phyloP scores from a whole-genome alignment of 2,888 invertebrate species.

The Pyralis farinalis region DNA sequence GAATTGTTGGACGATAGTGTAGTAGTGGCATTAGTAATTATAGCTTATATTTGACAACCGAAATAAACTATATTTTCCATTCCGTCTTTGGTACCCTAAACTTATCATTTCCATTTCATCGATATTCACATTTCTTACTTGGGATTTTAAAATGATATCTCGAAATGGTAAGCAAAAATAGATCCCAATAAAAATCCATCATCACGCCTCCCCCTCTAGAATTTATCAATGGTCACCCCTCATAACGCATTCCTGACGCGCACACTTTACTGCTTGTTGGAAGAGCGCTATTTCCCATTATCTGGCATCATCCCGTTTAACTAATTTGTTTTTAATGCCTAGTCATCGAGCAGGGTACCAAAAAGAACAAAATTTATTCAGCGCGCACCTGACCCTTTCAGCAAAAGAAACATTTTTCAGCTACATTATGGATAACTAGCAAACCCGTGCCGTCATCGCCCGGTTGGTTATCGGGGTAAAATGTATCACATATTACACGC shows the following conservation, averaged over 20 bases:
- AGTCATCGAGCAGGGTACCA: slow-evolving; percentile 6
- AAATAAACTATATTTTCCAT: no score
- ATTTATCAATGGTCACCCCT: slow-evolving; percentile 4
- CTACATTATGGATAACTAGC: background rate
- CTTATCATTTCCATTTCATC: background rate
- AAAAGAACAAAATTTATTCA: slow-evolving; percentile 5
- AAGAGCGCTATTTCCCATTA: slow-evolving; percentile 3
- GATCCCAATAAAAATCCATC: background rate
- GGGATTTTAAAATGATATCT: background rate
- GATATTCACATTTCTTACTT: background rate
- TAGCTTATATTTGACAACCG: no score
- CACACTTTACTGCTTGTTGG: background rate
- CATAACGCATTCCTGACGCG: background rate
- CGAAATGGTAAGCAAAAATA: no score
- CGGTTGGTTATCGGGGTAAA: background rate
- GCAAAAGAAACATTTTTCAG: background rate
- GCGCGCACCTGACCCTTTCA: slow-evolving; percentile 8
- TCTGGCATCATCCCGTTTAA: slow-evolving; percentile 4
- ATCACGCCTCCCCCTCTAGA: background rate
- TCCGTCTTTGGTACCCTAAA: no score
- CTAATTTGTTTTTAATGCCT: slow-evolving; percentile 12
- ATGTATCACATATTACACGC: background rate
- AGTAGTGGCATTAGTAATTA: no score
- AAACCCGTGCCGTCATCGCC: background rate
- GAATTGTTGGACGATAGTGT: no score